These are phyloP conservation scores for Dione vanillae DNA, from an alignment of 2,888 invertebrate genomes.

Conservation along the genomic window DNA sequence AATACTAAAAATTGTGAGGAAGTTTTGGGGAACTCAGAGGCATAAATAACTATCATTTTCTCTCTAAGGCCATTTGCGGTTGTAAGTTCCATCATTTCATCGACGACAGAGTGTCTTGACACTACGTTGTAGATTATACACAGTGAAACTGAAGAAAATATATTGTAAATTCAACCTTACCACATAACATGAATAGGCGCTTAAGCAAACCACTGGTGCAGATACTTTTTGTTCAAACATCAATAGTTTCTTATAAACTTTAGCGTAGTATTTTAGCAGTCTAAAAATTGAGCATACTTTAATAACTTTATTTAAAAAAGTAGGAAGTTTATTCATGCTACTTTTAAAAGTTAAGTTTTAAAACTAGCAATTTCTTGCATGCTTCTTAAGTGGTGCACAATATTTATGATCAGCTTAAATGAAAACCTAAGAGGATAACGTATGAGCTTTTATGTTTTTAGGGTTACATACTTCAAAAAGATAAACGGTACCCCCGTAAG, in stretches of 20 bases:
- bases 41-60: no score
- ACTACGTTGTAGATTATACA: no score
- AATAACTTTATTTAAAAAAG: slow-evolving; percentile 21
- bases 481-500: no score
- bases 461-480: not conserved
- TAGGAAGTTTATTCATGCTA: slow-evolving; percentile 12
- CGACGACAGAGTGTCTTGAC: no score
- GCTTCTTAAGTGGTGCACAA: slow-evolving; percentile 18
- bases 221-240: slow-evolving; percentile 62
- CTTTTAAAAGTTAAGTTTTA: slow-evolving; percentile 28
- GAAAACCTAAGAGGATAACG: not conserved
- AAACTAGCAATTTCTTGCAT: slow-evolving; percentile 26
- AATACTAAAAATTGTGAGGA: no score
- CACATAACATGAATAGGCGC: slow-evolving; percentile 60
- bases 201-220: slow-evolving; percentile 61
- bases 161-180: slow-evolving; percentile 44
- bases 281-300: slow-evolving; percentile 52
- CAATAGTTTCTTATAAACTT: slow-evolving; percentile 62
- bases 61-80: no score
- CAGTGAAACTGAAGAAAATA: not conserved
- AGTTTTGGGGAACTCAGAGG: no score
- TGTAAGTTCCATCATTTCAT: no score
- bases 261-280: slow-evolving; percentile 57
- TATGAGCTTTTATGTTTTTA: not conserved
- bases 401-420: slow-evolving; percentile 22